Evolutionary conservation across 2,888 invertebrate genomes (phyloP), one percentile per base, ranked within the genome.

Genomic region (Dexiosoma caninum): DNA sequence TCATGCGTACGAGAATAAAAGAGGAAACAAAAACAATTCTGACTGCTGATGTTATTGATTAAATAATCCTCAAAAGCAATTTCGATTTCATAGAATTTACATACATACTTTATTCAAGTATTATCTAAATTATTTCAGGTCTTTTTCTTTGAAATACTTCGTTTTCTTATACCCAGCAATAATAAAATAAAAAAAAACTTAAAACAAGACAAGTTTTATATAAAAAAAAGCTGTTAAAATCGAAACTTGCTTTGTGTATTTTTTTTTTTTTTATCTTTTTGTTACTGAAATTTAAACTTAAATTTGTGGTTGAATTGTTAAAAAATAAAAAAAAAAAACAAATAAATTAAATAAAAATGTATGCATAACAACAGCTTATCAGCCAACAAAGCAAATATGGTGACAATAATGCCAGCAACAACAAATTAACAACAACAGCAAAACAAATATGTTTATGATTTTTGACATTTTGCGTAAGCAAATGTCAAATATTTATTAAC

Each of bases 391-490:
- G 8, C 46, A 66, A 16, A 37, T 27, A 37, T 35, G 60, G 60
- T 62, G 57, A 55, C 53, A 72, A 51, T 19, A 49, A 14, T 7
- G 42, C 44, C 19, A 67, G 12, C 27, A 32, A 19, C 21, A 42
- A 64, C 16, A 23, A 55, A 69, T 35, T 23, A 69, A 53, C 2
- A 60, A 53, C 21, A 32, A 53, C 23, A 14, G 32, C 8, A 35
- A 27, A 55, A 35, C 14, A 14, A 71, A 55, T 62, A 57, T 72
- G 57, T 44, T 67, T 69, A 59, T 66, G 74, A 77, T 77, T 72
- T 77, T 69, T 81, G 77, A 81, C 81, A 81, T 77, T 76, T 77
- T 77, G 72, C 64, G 81, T 81, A 76, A 72, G 62, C 67, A 81
- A 81, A 81, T 81, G 81, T 72, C 77, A 81, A 77, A 76, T 64